phyloP scores from a whole-genome alignment of 2,888 invertebrate species.

The Andricus curvator region DNA sequence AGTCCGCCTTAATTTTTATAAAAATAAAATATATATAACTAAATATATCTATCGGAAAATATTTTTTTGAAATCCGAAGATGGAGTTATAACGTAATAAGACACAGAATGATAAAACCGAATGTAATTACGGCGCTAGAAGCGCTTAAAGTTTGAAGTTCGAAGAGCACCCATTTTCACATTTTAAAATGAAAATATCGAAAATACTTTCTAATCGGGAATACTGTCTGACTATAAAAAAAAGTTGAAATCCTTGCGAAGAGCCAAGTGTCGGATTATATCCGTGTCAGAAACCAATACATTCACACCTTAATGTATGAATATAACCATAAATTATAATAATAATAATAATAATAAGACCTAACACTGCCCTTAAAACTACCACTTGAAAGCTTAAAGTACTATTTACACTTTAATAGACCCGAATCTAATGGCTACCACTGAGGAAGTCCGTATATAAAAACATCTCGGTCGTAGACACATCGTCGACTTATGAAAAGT shows the following conservation, averaged over 20 bases:
- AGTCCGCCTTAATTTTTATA: not conserved
- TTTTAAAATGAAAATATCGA: too few relatives aligned
- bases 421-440: constrained; percentile 20
- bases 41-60: too few relatives aligned
- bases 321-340: constrained; percentile 31
- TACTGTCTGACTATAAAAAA: not conserved
- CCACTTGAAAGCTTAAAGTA: constrained; percentile 28
- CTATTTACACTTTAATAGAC: constrained; percentile 35
- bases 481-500: constrained; percentile 16
- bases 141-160: too few relatives aligned
- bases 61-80: not conserved
- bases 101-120: not conserved
- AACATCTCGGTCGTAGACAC: not conserved
- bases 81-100: not conserved
- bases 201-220: not conserved
- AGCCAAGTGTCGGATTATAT: constrained; percentile 13
- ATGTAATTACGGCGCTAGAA: not conserved
- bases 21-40: not conserved
- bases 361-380: constrained; percentile 22
- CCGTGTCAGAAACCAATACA: constrained; percentile 21
- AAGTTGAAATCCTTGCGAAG: constrained; percentile 1
- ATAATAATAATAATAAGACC: constrained; percentile 15
- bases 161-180: too few relatives aligned
- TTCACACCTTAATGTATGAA: constrained; percentile 22
- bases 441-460: constrained; percentile 19